Base-by-base conservation (phyloP, 2,113 vertebrate species). In the Periophthalmus modestus region DNA sequence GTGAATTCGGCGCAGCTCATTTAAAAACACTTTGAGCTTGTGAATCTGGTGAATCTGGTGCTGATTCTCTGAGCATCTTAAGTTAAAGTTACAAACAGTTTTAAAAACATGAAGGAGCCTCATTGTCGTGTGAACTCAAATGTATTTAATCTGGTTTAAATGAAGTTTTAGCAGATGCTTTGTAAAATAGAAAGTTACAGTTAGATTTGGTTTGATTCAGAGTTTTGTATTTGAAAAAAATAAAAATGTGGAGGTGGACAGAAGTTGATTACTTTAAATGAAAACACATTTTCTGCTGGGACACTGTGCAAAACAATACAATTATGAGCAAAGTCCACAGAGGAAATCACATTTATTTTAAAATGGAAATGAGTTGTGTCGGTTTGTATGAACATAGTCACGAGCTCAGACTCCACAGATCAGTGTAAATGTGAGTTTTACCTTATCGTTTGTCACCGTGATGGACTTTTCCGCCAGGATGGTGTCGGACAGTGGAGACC, bases 381-480 rank as follows among this genome's bases (percentile, higher is more conserved):
- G 34, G 7, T 39, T 43, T 65, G 10, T 18, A 18, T 2, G 4
- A 65, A n/a, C 55, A 5, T 14, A 28, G 9, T n/a, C n/a, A 2
- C n/a, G n/a, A n/a, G n/a, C 28, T 59, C 11, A 34, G 3, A 33
- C 2, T 36, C 28, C 28, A 28, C 3, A 28, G 28, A 28, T 28
- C 13, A 23, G 11, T 71, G 66, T 55, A 15, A 62, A 63, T 43
- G 0, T 7, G 7, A 15, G 2, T 93, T 92, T 94, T 87, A 99
- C 97, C 11, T 96, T 94, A 82, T 99, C 97, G 54, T 98, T 97
- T 79, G 96, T 86, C 21, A 99, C 97, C 0, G 94, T 95, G 77
- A 99, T 95, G 0, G 97, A 98, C 89, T 97, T 99, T 90, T 99
- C 97, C 6, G 97, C 98, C 92, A 99, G 88, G 83, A 99, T 99